Evolutionary conservation across 2,888 invertebrate species (phyloP).

Genomic region (Tachina fera): DNA sequence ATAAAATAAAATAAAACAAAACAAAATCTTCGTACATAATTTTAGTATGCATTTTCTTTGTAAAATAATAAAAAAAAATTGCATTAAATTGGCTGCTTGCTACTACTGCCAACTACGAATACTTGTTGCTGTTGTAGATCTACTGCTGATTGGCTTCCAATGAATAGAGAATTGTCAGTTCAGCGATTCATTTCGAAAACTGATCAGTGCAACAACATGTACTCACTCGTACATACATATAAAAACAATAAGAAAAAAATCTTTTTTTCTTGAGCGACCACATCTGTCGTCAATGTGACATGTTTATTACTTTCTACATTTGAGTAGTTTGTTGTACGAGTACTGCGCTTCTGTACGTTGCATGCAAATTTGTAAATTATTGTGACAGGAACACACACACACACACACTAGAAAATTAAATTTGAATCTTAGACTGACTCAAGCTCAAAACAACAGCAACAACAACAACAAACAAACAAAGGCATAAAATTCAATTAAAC

Average conservation of each 20-base stretch:
- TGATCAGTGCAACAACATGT: constrained; percentile 37
- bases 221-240: not conserved
- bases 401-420: constrained; percentile 15
- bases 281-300: constrained; percentile 73
- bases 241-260: constrained; percentile 12
- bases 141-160: constrained; percentile 71
- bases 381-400: constrained; percentile 61
- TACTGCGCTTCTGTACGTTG: constrained; percentile 38
- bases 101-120: constrained; percentile 63
- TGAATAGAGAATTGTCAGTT: constrained; percentile 70
- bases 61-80: constrained; percentile 42
- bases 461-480: not conserved
- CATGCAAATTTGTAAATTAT: constrained; percentile 71
- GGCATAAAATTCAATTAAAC: constrained; percentile 77
- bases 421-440: constrained; percentile 23
- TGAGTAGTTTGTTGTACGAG: constrained; percentile 41
- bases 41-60: constrained; percentile 16
- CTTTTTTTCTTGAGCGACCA: constrained; percentile 68
- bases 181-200: constrained; percentile 28
- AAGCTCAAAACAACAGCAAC: not conserved
- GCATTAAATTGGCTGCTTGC: constrained; percentile 62
- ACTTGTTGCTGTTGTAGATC: constrained; percentile 61
- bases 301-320: constrained; percentile 73
- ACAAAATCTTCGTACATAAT: constrained; percentile 11
- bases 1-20: constrained; percentile 35